Evolutionary conservation across 2,113 vertebrate genomes (phyloP), one percentile per base, ranked within the genome.

Genomic region (Lepus americanus): DNA sequence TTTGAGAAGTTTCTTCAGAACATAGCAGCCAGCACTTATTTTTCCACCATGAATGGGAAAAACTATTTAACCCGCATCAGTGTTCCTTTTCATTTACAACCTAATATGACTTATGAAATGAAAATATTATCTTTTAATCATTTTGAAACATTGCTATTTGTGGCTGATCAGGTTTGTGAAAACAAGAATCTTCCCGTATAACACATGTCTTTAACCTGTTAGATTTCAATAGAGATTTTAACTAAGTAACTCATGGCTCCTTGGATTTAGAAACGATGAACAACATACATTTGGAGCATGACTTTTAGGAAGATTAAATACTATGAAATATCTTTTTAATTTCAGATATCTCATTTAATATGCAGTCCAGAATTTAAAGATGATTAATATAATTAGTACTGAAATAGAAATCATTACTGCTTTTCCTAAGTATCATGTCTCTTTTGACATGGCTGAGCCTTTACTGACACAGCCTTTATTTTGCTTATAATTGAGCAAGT

Each of bases 251-350:
- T 1, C 0, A 0, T 51, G 22, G 92, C 9, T 53, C 3, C 36
- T 90, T 66, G 31, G 17, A 64, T 20, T 80, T 90, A 55, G 77
- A 83, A 11, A 17, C 10, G 33, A 88, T 80, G 16, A 3, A 17
- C 5, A 53, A 17, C 59, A 31, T 72, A 29, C 2, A 66, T 70
- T 82, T 90, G 9, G 9, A 76, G 0, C 8, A 39, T 90, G 27
- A 73, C 14, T 79, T 92, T 90, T 70, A 63, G 19, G 4, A 92
- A 93, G 67, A 83, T 49, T 23, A 72, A 91, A 80, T 89, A 8
- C 83, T 69, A 70, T 29, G 29, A 86, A 88, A 69, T 19, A 7
- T 82, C 0, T 55, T n/a, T 77, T 88, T 94, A 72, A n/a, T 55
- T 33, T 93, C 55, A 89, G 31, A 55, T 44, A 16, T 69, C 19